Percentiles rank a stretch among this genome's conserved stretches.
Evolutionary conservation across 2,888 invertebrate species (phyloP).

Genomic region (Villa cingulata): DNA sequence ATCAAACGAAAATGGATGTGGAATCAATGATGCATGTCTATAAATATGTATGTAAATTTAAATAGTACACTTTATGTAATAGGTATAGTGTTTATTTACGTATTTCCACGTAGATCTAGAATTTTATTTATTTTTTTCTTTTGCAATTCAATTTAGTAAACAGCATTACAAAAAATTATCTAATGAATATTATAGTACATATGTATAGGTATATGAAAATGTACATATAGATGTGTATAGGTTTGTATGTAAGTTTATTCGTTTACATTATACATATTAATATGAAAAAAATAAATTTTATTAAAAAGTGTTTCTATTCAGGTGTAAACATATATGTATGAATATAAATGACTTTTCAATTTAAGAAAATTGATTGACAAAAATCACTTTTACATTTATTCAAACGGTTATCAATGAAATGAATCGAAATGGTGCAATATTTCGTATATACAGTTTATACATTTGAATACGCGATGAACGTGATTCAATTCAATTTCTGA

Average conservation of each 20-base stretch:
- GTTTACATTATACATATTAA: too few species aligned
- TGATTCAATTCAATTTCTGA: neutral
- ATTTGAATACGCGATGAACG: neutral
- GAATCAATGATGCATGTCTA: conserved; percentile 8
- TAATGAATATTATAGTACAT: too few species aligned
- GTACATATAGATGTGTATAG: neutral
- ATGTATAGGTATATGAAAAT: neutral
- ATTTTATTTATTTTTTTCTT: too few species aligned
- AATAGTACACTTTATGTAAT: too few species aligned
- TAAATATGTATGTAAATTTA: too few species aligned
- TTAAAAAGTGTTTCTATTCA: too few species aligned
- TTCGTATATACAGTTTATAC: neutral
- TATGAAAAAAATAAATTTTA: neutral
- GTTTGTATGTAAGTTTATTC: neutral
- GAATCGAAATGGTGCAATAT: neutral
- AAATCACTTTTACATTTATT: conserved; percentile 1
- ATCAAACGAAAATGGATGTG: too few species aligned
- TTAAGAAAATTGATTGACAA: conserved; percentile 13
- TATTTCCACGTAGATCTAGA: too few species aligned
- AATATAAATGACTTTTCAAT: conserved; percentile 13
- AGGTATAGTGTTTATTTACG: too few species aligned
- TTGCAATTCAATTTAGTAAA: too few species aligned
- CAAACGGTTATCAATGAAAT: neutral
- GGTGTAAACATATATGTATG: conserved; percentile 5
- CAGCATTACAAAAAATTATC: too few species aligned